phyloP scores from a whole-genome alignment of 2,113 vertebrate genomes.

The Lota lota region DNA sequence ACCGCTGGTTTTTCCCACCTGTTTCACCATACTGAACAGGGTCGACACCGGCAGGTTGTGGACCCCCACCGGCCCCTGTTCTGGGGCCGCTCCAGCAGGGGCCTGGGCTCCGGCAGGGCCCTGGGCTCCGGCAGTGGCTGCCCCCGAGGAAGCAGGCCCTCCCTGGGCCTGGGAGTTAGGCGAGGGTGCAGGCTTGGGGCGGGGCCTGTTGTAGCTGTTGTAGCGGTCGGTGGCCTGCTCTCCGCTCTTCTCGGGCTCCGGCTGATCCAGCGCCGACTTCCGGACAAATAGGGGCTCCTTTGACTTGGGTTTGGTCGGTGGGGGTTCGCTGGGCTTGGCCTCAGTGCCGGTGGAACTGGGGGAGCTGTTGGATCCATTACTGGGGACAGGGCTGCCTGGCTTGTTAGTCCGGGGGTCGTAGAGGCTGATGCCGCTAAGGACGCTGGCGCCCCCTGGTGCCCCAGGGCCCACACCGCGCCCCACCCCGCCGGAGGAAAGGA shows the following conservation, averaged over 20 bases:
- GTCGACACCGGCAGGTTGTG: conserved; percentile 87
- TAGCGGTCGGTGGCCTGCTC: conserved; percentile 81
- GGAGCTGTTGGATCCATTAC: conserved; percentile 42
- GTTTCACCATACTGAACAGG: conserved; percentile 84
- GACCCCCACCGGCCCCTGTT: conserved; percentile 63
- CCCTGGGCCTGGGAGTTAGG: conserved; percentile 48
- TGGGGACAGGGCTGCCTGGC: conserved; percentile 52
- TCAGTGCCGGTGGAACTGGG: conserved; percentile 33
- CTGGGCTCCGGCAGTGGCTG: conserved; percentile 28
- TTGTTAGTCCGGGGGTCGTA: conserved; percentile 87
- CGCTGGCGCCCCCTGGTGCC: conserved; percentile 76
- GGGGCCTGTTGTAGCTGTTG: conserved; percentile 91
- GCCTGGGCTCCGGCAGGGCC: conserved; percentile 42
- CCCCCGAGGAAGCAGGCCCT: conserved; percentile 31
- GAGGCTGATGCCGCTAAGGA: conserved; percentile 87
- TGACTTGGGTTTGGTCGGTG: conserved; percentile 62
- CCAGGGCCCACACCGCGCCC: conserved; percentile 60
- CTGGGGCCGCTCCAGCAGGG: conserved; percentile 34
- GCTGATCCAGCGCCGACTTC: conserved; percentile 86
- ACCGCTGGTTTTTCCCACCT: conserved; percentile 73
- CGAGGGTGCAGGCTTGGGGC: conserved; percentile 75
- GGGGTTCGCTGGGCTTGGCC: conserved; percentile 53
- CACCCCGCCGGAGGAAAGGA: conserved; percentile 79
- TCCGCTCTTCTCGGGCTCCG: conserved; percentile 72
- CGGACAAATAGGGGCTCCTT: conserved; percentile 89